A percentile compares a stretch with the other conserved stretches of the same genome.
These are phyloP conservation scores for Paragorgia papillata DNA, from an alignment of 92 coral and sea anemone species.

Conservation along the genomic window DNA sequence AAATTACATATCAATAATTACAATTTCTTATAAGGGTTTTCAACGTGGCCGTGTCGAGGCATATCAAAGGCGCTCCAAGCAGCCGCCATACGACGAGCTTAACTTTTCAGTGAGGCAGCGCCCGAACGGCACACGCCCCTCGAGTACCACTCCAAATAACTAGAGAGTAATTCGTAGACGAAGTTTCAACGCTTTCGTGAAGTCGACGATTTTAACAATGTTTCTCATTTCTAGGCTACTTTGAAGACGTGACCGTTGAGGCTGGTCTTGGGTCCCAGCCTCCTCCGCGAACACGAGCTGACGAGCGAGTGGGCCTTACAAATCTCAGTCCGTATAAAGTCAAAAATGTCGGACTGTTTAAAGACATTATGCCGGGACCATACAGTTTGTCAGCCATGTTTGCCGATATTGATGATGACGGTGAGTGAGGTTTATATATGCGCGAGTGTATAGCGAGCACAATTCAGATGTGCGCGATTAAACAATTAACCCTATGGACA, in stretches of 20 bases:
- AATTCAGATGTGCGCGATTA: no score
- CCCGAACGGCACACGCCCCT: no score
- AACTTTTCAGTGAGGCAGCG: no score
- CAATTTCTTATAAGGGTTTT: no score
- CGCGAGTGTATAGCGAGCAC: neutral
- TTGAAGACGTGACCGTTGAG: slow-evolving; percentile 85
- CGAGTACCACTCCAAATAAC: neutral
- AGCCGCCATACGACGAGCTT: no score
- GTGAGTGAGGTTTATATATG: slow-evolving; percentile 47
- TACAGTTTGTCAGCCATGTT: slow-evolving; percentile 86
- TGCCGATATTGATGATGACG: slow-evolving; percentile 89
- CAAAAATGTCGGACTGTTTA: slow-evolving; percentile 77
- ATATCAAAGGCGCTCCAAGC: no score
- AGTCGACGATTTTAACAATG: no score
- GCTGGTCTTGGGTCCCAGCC: slow-evolving; percentile 77
- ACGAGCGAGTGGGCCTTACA: slow-evolving; percentile 74
- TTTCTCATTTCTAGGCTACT: slow-evolving; percentile 91
- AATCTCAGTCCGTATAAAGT: slow-evolving; percentile 87
- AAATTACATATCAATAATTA: no score
- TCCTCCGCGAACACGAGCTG: slow-evolving; percentile 82
- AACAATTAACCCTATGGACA: no score
- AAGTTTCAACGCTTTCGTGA: neutral
- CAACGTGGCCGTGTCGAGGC: no score
- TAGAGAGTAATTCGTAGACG: neutral
- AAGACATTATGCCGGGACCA: slow-evolving; percentile 91